Evolutionary conservation across 2,113 vertebrate genomes (phyloP).

Genomic region (Phalacrocorax carbo): DNA sequence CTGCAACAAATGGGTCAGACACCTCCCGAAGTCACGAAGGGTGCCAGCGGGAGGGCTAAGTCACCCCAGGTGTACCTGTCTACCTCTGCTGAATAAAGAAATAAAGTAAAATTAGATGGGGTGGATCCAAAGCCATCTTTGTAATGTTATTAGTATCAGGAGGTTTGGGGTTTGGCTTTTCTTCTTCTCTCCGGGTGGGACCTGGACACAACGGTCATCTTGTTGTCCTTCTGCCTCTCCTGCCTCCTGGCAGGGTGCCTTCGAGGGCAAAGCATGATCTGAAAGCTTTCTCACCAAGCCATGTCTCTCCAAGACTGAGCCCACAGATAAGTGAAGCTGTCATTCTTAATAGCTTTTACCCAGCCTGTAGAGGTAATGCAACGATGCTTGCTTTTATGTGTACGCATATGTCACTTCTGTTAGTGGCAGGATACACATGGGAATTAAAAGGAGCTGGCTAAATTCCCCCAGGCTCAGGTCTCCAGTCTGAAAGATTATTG

Average conservation of each 20-base stretch:
- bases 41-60: neutral
- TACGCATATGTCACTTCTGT: neutral
- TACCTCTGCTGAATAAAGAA: neutral
- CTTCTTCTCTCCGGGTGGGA: too few relatives aligned
- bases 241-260: neutral
- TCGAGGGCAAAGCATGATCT: neutral
- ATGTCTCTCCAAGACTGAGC: neutral
- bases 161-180: too few relatives aligned
- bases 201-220: accelerated
- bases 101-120: neutral
- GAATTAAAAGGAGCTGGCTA: neutral
- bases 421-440: neutral
- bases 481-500: neutral
- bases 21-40: accelerated
- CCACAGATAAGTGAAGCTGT: neutral
- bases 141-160: neutral
- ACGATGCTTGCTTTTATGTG: neutral
- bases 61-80: neutral
- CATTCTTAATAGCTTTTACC: neutral
- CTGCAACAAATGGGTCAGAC: neutral
- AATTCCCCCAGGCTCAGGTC: neutral
- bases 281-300: neutral
- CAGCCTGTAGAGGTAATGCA: neutral
- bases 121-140: neutral
- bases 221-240: neutral